Base-by-base conservation (phyloP, 2,113 vertebrate species). In the Oriolus oriolus region DNA sequence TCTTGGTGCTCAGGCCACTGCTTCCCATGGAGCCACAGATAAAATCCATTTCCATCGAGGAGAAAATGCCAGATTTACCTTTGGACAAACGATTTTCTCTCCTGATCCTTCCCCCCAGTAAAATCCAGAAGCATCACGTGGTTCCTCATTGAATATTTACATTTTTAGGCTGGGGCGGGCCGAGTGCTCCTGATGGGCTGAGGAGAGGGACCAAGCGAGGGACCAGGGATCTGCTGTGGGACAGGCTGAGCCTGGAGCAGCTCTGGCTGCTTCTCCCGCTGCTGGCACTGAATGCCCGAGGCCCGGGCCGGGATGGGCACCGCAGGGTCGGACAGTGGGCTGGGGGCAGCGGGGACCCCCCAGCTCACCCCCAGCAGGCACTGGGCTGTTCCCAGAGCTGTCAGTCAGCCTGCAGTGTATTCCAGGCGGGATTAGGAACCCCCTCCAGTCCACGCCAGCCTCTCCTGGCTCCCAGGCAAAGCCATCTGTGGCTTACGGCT, bases 121-220 rank as follows among this genome's bases (percentile, higher is more conserved):
- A 90, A 90, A 83, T 10, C 21, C 47, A 84, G 54, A 39, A 70
- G 18, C 3, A 9, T 16, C 16, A 11, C 4, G 1, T 7, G 41
- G 33, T 28, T 88, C 59, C 17, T 73, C 24, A 50, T 56, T 44
- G 13, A 42, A 45, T 28, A 79, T 75, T 57, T 31, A 26, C 1
- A 9, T 47, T 68, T 95, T 59, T 8, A 16, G 31, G 30, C 49
- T 2, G 22, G n/a, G 37, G n/a, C 16, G 27, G 80, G 31, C 20
- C 0, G 6, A 30, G 57, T 39, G 41, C 37, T 71, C 63, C 76
- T 0, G 7, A 1, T 0, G 5, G 52, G 56, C 42, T 3, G 7
- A 11, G 52, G 20, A 18, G n/a, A n/a, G n/a, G n/a, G n/a, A n/a
- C n/a, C n/a, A n/a, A n/a, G n/a, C n/a, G n/a, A n/a, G n/a, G n/a